phyloP scores from a whole-genome alignment of 2,797 vertebrate species.

The Parambassis ranga region DNA sequence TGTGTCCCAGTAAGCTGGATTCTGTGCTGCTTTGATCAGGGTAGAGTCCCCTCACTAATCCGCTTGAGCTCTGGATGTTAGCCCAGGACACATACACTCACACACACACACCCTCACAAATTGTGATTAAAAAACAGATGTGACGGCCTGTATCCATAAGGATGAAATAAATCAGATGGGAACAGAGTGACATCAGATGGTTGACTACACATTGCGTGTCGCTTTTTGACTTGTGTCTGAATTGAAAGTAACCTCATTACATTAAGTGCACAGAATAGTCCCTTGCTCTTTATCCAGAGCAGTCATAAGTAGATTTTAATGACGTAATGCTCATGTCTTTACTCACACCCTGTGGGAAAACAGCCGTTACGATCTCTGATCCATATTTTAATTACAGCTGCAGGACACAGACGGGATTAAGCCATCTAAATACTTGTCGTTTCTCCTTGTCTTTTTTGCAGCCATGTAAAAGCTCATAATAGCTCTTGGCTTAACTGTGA shows the following conservation, averaged over 20 bases:
- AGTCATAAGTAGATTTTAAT: slow-evolving; percentile 6
- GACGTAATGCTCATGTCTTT: slow-evolving; percentile 26
- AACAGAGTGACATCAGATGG: slow-evolving; percentile 37
- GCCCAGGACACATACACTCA: slow-evolving; percentile 56
- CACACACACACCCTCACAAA: slow-evolving; percentile 34
- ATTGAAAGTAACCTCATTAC: neutral
- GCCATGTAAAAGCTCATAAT: slow-evolving; percentile 41
- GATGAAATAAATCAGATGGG: slow-evolving; percentile 52
- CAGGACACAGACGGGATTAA: slow-evolving; percentile 55
- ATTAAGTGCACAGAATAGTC: neutral
- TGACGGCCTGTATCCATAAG: slow-evolving; percentile 50
- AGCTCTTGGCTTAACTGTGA: slow-evolving; percentile 36
- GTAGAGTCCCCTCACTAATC: slow-evolving; percentile 70
- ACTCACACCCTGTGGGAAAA: slow-evolving; percentile 8
- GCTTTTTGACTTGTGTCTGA: slow-evolving; percentile 7
- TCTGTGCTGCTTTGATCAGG: slow-evolving; percentile 69
- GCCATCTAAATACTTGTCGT: slow-evolving; percentile 45
- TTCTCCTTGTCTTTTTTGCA: slow-evolving; percentile 37
- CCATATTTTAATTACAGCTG: slow-evolving; percentile 65
- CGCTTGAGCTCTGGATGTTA: slow-evolving; percentile 67
- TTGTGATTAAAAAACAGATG: slow-evolving; percentile 76
- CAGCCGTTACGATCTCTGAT: slow-evolving; percentile 36
- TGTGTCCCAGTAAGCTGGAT: slow-evolving; percentile 66
- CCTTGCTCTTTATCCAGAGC: neutral
- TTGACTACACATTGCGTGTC: slow-evolving; percentile 1